These are phyloP conservation scores for Odontamblyopus lacepedii DNA, from an alignment of 2,797 vertebrate genomes.

Conservation along the genomic window DNA sequence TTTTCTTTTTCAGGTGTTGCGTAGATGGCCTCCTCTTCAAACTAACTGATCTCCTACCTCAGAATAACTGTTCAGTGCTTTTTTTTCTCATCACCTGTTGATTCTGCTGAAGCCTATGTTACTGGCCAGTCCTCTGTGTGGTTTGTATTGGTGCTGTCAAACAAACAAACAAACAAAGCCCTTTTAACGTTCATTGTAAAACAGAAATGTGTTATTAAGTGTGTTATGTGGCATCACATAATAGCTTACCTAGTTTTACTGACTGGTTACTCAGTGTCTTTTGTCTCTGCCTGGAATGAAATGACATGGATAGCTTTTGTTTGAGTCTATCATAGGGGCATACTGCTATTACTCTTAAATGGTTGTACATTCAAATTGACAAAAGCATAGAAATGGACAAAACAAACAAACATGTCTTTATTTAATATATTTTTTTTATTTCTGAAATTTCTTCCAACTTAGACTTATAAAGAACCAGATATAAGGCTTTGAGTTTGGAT, in stretches of 20 bases:
- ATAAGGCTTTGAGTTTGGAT: background rate
- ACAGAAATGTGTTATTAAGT: too few relatives aligned
- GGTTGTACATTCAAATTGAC: background rate
- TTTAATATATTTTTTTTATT: background rate
- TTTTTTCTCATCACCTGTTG: background rate
- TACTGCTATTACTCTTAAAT: background rate
- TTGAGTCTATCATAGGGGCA: background rate
- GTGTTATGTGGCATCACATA: too few relatives aligned
- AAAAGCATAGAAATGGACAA: background rate
- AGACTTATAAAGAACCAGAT: background rate
- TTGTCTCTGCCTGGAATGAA: background rate
- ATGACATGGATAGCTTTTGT: background rate
- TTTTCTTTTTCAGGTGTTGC: too few relatives aligned
- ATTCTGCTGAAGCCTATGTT: background rate
- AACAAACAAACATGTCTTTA: background rate
- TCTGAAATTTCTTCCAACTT: background rate
- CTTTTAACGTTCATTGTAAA: too few relatives aligned
- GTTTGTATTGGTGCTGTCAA: too few relatives aligned
- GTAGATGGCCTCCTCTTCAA: background rate
- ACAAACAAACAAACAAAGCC: too few relatives aligned
- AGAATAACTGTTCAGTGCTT: background rate
- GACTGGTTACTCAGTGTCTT: too few relatives aligned
- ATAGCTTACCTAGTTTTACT: too few relatives aligned
- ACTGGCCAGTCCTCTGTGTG: background rate
- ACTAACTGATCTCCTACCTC: background rate